phyloP scores from a whole-genome alignment of 1,140 invertebrate species.

The Probaryconus sp. region DNA sequence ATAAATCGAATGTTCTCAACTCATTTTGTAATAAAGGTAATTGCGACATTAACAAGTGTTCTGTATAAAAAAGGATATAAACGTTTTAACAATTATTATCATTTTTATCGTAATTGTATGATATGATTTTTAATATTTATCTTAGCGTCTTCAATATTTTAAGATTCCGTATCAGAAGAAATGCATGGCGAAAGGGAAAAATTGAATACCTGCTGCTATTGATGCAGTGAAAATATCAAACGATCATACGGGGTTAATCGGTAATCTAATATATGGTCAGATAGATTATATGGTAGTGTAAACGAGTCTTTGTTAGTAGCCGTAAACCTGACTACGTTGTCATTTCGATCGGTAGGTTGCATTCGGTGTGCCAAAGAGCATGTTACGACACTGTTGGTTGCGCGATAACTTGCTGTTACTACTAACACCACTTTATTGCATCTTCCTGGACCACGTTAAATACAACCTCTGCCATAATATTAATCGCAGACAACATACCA shows the following conservation, averaged over 20 bases:
- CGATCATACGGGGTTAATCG: conserved; percentile 15
- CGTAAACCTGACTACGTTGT: conserved; percentile 65
- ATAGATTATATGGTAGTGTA: conserved; percentile 65
- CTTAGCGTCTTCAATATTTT: too few relatives aligned
- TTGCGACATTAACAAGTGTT: too few relatives aligned
- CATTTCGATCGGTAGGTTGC: conserved; percentile 67
- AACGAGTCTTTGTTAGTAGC: conserved; percentile 69
- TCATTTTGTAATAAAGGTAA: too few relatives aligned
- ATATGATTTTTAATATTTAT: too few relatives aligned
- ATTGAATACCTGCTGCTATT: too few relatives aligned
- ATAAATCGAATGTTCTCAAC: too few relatives aligned
- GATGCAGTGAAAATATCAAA: neutral
- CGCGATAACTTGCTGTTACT: conserved; percentile 70
- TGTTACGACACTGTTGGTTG: conserved; percentile 68
- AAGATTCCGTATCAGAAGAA: too few relatives aligned
- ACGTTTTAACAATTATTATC: too few relatives aligned
- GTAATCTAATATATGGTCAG: conserved; percentile 29
- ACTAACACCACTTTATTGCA: conserved; percentile 63
- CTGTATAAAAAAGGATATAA: too few relatives aligned
- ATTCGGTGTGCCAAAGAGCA: conserved; percentile 48
- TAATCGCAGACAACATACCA: conserved; percentile 20
- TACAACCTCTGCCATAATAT: conserved; percentile 16
- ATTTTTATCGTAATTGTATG: too few relatives aligned
- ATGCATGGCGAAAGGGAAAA: too few relatives aligned
- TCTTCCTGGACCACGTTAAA: conserved; percentile 39